Base-by-base conservation (phyloP, 2,797 vertebrate genomes). In the Parauchenoglanis ngamensis region DNA sequence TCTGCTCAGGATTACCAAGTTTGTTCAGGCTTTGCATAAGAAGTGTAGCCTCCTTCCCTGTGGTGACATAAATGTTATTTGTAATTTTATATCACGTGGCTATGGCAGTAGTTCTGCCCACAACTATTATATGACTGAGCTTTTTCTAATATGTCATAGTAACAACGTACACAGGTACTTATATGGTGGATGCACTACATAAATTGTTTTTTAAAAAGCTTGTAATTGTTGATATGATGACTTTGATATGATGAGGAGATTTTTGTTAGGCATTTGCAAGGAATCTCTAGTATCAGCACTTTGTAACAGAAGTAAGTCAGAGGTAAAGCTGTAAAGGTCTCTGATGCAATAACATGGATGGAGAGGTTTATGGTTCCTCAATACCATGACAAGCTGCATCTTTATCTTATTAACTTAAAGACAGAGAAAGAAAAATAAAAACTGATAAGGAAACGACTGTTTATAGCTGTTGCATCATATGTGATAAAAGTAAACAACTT, bases 21-120 rank as follows among this genome's bases (percentile, higher is more conserved):
- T 98, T 99, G 93, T 96, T 99, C 91, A 99, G 87, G 91, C 95
- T 98, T 92, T 99, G 98, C 96, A 99, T 97, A 87, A 99, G 94
- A 79, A 97, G 93, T 86, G 96, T 98, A 89, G 97, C 97, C 91
- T 99, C 98, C 93, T 99, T 99, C 57, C 98, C 98, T 99, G 90
- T 85, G 77, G 13, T 46, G 61, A 68, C 13, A 68, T 52, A 78
- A 23, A 44, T 17, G 21, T 54, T 68, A 35, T 15, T 31, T 35
- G 25, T 35, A 21, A 70, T 70, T 70, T 68, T 3, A 54, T 52
- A 21, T 86, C 67, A 49, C 73, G 21, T 46, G 12, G 78, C 57
- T n/a, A 46, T n/a, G 31, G 59, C 28, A 40, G 4, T 59, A 40
- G 17, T 40, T 59, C 56, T 11, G 1, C 10, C 54, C 5, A 1